Base-by-base conservation (phyloP, 2,888 invertebrate species). In the Sericinus montela region DNA sequence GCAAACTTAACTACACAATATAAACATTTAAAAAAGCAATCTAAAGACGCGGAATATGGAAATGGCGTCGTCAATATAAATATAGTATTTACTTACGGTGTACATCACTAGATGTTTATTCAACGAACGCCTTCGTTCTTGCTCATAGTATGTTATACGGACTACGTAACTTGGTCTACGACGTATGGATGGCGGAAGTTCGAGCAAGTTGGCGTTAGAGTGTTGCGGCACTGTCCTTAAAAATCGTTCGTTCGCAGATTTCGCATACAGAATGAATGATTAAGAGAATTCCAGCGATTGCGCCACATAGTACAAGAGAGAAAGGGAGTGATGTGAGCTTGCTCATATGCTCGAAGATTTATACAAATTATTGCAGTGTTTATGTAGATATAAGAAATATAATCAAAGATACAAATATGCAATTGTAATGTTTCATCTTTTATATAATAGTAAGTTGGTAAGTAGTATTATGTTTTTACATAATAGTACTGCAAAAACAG, bases 221-320 rank as follows among this genome's bases (percentile, higher is more conserved):
- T 54, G 65, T 69, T 67, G 62, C 63, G 56, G 63, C 57, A 62
- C 56, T 60, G 67, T 70, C 72, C 68, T 77, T 73, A 68, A 71
- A 72, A 70, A 69, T 60, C 43, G 40, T 63, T 56, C 55, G 60
- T 69, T 73, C 63, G 63, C 66, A 65, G 67, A 76, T 73, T 75
- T 76, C 68, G 72, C 70, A 74, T 74, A 69, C 67, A 55, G 59
- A 78, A 74, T 73, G 61, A 70, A 66, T 68, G 73, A 73, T 75
- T 74, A 73, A 67, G 58, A 69, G 59, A 68, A 67, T 69, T 73
- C 72, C 69, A 68, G 55, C 19, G 19, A 57, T 78, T 75, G 59
- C 72, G 59, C 67, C 69, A 74, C 37, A 57, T 51, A 55, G 63
- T 57, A 65, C 67, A 63, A 67, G 61, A 58, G 49, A 42, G 58